phyloP scores from a whole-genome alignment of 1,140 invertebrate genomes.

The Tenebrio molitor region DNA sequence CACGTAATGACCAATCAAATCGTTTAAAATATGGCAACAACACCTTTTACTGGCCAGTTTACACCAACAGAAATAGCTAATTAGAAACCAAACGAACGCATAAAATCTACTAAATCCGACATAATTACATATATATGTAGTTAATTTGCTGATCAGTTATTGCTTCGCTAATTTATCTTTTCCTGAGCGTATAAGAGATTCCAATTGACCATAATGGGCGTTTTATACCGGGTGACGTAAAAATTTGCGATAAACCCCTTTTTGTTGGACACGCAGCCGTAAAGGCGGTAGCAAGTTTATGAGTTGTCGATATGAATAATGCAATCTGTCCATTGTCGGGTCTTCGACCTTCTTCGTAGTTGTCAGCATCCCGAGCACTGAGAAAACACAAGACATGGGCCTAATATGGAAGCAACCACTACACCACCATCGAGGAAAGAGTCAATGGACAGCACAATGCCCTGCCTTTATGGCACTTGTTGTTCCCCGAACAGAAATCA shows the following conservation, averaged over 20 bases:
- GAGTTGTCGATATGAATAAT: slow-evolving; percentile 35
- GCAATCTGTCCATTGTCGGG: slow-evolving; percentile 30
- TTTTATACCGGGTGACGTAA: background rate
- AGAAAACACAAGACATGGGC: slow-evolving; percentile 20
- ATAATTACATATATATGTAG: too few relatives aligned
- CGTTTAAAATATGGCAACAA: background rate
- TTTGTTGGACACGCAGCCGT: slow-evolving; percentile 3
- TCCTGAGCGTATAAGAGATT: too few relatives aligned
- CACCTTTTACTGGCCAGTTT: too few relatives aligned
- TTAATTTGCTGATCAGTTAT: too few relatives aligned
- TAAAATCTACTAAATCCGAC: too few relatives aligned
- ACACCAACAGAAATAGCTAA: too few relatives aligned
- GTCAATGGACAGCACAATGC: slow-evolving; percentile 21
- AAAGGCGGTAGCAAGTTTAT: slow-evolving; percentile 28
- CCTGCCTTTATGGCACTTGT: slow-evolving; percentile 32
- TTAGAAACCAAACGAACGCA: too few relatives aligned
- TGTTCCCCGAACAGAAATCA: slow-evolving; percentile 22
- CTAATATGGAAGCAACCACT: slow-evolving; percentile 33
- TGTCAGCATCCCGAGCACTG: slow-evolving; percentile 25
- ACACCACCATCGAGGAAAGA: slow-evolving; percentile 21
- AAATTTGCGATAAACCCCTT: slow-evolving; percentile 1
- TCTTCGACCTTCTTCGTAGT: slow-evolving; percentile 18
- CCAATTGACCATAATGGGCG: background rate
- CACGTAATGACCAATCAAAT: background rate
- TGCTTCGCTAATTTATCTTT: too few relatives aligned